Base-by-base conservation (phyloP, 2,797 vertebrate species). In the Spheniscus humboldti region DNA sequence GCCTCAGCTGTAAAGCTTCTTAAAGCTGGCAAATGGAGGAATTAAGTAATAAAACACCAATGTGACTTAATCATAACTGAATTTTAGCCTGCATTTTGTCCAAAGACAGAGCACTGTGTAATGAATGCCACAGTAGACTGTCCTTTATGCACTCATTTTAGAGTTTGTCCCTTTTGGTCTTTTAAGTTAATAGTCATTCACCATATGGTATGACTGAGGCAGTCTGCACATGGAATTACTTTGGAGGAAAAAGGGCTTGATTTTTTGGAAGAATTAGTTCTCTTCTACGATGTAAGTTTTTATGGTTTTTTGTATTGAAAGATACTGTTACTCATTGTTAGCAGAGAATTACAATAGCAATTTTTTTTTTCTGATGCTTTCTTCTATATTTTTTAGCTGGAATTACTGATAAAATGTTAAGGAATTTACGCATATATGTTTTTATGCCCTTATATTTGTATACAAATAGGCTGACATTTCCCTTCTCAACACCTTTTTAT, bases 391-490 rank as follows among this genome's bases (percentile, higher is more conserved):
- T 91, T 77, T 87, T 71, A 56, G 8, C 12, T 83, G 64, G 7
- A 9, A 68, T 83, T 86, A 80, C 45, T 67, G 62, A 86, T 87
- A 77, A 90, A 94, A 43, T 55, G 22, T 57, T 80, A 83, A 62
- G 43, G 48, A 91, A 72, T 92, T 91, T 72, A 78, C 2, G 1
- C 37, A n/a, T 55, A 20, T 25, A 39, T 67, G 37, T 10, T 95
- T 95, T 87, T 80, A 76, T 93, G 48, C 67, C 52, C 85, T 89
- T 90, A n/a, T 92, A 75, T 90, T 92, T 95, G 82, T 94, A 45
- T 79, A 33, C 57, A 96, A 93, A 75, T 68, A 96, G 88, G 72
- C 56, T 93, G 88, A 77, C 57, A 75, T 96, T 95, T 94, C 39
- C 77, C 71, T 87, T 90, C 81, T 95, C 78, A 71, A 57, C 53